Evolutionary conservation across 2,113 vertebrate genomes (phyloP).

Genomic region (Mellivora capensis): DNA sequence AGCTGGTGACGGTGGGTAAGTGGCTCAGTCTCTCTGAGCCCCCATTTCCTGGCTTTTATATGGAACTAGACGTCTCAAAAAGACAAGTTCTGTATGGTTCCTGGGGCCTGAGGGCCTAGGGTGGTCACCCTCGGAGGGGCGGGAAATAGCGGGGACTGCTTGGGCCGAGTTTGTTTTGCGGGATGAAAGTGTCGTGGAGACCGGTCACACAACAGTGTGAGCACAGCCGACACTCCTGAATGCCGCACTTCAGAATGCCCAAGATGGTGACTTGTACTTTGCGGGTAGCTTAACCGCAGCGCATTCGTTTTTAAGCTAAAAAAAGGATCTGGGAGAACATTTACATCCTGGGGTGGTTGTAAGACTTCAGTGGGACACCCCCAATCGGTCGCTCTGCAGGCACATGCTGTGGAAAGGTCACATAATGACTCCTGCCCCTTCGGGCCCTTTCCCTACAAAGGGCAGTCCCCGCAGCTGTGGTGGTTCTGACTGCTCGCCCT

Average conservation of each 20-base stretch:
- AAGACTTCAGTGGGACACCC: neutral
- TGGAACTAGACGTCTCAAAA: neutral
- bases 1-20: neutral
- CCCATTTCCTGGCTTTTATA: neutral
- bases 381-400: accelerated
- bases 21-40: neutral
- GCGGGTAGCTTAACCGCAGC: neutral
- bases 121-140: neutral
- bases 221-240: too few species aligned
- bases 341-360: neutral
- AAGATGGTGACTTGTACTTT: neutral
- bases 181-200: neutral
- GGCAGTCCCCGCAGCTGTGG: neutral
- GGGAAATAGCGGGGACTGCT: accelerated
- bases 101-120: neutral
- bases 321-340: neutral
- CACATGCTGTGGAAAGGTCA: too few species aligned
- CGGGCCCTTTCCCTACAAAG: neutral
- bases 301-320: neutral
- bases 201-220: accelerated
- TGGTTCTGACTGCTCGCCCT: neutral
- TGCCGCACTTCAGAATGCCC: neutral
- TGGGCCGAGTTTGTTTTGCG: neutral
- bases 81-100: neutral
- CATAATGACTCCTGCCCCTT: neutral